These are phyloP conservation scores for Ancistrus triradiatus DNA, from an alignment of 2,113 vertebrate genomes.

Conservation along the genomic window DNA sequence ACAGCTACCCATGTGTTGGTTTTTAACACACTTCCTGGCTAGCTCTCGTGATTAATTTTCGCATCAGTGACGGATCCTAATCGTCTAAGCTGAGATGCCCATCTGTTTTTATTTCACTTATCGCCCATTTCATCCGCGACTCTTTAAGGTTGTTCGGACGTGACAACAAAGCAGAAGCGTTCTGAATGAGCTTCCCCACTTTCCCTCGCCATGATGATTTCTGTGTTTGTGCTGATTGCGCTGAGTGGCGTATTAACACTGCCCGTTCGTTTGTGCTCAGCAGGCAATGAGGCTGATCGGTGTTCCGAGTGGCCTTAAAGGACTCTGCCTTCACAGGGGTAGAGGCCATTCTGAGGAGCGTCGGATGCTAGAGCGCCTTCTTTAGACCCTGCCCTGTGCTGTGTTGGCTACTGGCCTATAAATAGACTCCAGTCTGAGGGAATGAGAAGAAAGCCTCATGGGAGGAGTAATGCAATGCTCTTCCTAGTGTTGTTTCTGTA, in stretches of 20 bases:
- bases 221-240: too few species aligned
- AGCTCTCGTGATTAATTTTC: conserved; percentile 1
- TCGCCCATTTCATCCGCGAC: conserved; percentile 49
- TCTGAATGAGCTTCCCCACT: conserved; percentile 13
- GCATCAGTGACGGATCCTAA: conserved; percentile 33
- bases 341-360: neutral
- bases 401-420: neutral
- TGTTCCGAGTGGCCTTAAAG: conserved; percentile 50
- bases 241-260: conserved; percentile 28
- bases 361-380: conserved; percentile 46
- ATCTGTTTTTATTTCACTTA: conserved; percentile 37
- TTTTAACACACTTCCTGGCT: neutral
- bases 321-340: too few species aligned
- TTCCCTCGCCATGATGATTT: neutral
- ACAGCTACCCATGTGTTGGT: conserved; percentile 18
- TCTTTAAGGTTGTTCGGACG: conserved; percentile 40
- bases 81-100: conserved; percentile 29
- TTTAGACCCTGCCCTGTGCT: conserved; percentile 39
- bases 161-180: neutral
- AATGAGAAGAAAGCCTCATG: neutral
- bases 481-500: conserved; percentile 8
- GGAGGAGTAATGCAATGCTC: neutral
- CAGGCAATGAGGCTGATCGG: conserved; percentile 40
- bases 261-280: conserved; percentile 44
- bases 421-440: conserved; percentile 14